Base-by-base conservation (phyloP, 2,113 vertebrate genomes). In the Nymphicus hollandicus region DNA sequence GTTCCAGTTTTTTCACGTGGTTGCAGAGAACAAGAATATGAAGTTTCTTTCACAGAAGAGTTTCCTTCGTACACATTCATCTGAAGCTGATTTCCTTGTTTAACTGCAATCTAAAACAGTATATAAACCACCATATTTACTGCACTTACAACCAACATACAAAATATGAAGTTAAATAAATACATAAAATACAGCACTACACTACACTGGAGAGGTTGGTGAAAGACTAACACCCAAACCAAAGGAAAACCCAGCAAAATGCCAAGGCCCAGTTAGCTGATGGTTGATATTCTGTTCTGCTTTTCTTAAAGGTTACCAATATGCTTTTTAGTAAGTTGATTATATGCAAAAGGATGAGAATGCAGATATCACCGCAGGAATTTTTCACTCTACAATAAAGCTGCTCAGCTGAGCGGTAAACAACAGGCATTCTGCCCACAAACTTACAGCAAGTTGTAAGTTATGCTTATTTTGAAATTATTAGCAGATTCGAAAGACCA, bases 1-100 rank as follows among this genome's bases (percentile, higher is more conserved):
- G 77, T 78, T 97, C 96, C 73, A 0, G 37, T 74, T 93, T 98
- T 98, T 93, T 27, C 97, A 95, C 1, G 92, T 53, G 22, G 95
- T 97, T 44, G 82, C 14, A 23, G 27, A 79, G 56, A 69, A 85
- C 2, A 14, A 86, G 90, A 64, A 27, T 22, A n/a, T 1, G 33
- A 44, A 37, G 80, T 20, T 92, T 83, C 89, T 92, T 98, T 68
- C 58, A 80, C 91, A 95, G 97, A 5, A 94, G 56, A 91, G 31
- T 95, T 97, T 95, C 98, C 98, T 91, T 99, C 98, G 70, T 99
- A 99, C 49, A 98, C 99, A 73, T 99, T 99, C 98, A 99, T 99
- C 96, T 99, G 99, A 37, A 99, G 98, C 52, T 98, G 98, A 97
- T 99, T 99, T 83, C 99, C 99, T 96, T 99, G 99, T 91, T 99